Evolutionary conservation across 2,113 vertebrate species (phyloP), one percentile per base, ranked within the genome.

Genomic region (Sorex araneus): DNA sequence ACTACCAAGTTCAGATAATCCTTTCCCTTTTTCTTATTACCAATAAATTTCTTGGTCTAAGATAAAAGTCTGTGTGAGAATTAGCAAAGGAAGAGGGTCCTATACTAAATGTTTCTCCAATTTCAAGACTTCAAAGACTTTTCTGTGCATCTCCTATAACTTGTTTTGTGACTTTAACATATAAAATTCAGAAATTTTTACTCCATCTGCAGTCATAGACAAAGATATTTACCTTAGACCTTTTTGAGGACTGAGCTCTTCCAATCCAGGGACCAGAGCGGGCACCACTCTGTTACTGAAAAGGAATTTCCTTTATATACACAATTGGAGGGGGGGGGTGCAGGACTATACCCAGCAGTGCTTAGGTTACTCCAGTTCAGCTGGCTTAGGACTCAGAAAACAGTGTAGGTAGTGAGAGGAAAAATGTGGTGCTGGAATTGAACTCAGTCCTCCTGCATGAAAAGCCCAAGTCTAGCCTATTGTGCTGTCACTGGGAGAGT

Each of bases 61-160:
- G n/a, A 75, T 15, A 2, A 79, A 28, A 32, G 9, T 12, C 86
- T 71, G 25, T 0, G 13, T 8, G 11, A 0, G 8, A 64, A 36
- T 13, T 45, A 3, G 32, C 47, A 1, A 36, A 18, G 4, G 8
- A 8, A 77, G 19, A 10, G 27, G 45, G 21, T 50, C 47, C 13
- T 50, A 9, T 8, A 23, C 60, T 23, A 63, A 23, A 11, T 40
- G 25, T 47, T 32, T 0, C 3, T 30, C 34, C 30, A 15, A 1
- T 25, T 76, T 85, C 79, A 21, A 15, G 63, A 57, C 77, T 28
- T 25, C 70, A 78, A 30, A 69, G 0, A 1, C 32, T 34, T 27
- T 71, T 32, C 5, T 0, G 12, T 0, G 0, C 11, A 28, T 63
- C 43, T 50, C 71, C 74, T 9, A 54, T n/a, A 5, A 10, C 64